Conservation (phyloP, 2,113 vertebrate genomes). For the Calyptomena viridis region DNA sequence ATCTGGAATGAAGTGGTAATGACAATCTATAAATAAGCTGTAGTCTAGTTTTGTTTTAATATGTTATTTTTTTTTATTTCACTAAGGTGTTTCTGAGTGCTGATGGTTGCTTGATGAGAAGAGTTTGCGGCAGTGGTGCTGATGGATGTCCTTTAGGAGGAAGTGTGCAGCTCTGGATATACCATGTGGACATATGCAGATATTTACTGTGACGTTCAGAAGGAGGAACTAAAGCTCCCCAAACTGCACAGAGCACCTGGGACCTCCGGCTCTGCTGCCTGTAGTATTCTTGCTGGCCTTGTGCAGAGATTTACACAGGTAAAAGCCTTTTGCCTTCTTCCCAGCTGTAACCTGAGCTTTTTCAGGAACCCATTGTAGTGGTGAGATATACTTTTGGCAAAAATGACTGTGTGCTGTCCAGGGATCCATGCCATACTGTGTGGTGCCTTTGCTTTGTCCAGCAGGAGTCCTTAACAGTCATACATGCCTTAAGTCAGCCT, state of each 20-base stretch:
- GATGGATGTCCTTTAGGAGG: neutral
- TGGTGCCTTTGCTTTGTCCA: fast-evolving
- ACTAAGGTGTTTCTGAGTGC: neutral
- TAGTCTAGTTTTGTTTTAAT: neutral
- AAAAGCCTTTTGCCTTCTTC: neutral
- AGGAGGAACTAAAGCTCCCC: neutral
- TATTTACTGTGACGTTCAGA: neutral
- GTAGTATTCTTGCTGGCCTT: too few species aligned
- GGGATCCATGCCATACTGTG: neutral
- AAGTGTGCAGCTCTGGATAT: neutral
- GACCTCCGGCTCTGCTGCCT: neutral
- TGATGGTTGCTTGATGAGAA: neutral
- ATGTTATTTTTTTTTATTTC: neutral
- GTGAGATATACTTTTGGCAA: neutral
- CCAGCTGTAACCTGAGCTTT: neutral
- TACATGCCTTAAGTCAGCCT: neutral
- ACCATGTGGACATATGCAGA: fast-evolving
- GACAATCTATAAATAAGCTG: neutral
- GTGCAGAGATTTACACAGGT: neutral
- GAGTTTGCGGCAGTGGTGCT: neutral
- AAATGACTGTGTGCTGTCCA: fast-evolving
- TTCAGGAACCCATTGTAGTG: neutral
- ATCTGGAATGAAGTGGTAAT: neutral
- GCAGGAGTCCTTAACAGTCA: neutral
- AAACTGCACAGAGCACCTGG: neutral